phyloP scores from a whole-genome alignment of 2,797 vertebrate species.

The Paratrypauchen microcephalus region DNA sequence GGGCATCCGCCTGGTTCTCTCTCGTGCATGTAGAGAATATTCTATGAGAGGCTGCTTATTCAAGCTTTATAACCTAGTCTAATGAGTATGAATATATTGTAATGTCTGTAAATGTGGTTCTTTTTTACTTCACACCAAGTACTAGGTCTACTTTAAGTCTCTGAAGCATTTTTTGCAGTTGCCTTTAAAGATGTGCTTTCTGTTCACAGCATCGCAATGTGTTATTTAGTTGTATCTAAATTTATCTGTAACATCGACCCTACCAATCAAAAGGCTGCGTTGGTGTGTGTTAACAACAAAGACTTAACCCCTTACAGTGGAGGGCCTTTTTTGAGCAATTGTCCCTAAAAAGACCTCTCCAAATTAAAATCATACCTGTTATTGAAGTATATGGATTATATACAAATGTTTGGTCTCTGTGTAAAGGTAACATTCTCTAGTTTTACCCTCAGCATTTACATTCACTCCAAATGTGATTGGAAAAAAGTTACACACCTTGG shows the following conservation, averaged over 20 bases:
- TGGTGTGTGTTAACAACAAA: slow-evolving; percentile 10
- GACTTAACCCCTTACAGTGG: no score
- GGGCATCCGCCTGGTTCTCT: not conserved
- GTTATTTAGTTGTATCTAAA: not conserved
- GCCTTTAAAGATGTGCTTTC: not conserved
- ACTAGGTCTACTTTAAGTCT: not conserved
- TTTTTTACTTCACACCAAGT: not conserved
- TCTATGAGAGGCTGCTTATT: not conserved
- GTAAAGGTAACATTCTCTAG: no score
- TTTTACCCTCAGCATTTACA: no score
- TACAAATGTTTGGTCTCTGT: no score
- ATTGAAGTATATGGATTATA: no score
- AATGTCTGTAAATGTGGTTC: not conserved
- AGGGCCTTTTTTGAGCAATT: no score
- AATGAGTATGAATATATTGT: not conserved
- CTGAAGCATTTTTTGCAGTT: not conserved
- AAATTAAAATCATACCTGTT: no score
- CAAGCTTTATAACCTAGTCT: not conserved
- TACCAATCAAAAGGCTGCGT: not conserved
- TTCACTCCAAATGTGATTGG: no score
- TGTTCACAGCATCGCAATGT: not conserved
- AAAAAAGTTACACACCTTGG: no score
- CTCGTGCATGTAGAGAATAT: not conserved
- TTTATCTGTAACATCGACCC: not conserved
- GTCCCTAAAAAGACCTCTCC: no score